phyloP scores from a whole-genome alignment of 2,113 vertebrate species.

The Gracilinanus agilis region DNA sequence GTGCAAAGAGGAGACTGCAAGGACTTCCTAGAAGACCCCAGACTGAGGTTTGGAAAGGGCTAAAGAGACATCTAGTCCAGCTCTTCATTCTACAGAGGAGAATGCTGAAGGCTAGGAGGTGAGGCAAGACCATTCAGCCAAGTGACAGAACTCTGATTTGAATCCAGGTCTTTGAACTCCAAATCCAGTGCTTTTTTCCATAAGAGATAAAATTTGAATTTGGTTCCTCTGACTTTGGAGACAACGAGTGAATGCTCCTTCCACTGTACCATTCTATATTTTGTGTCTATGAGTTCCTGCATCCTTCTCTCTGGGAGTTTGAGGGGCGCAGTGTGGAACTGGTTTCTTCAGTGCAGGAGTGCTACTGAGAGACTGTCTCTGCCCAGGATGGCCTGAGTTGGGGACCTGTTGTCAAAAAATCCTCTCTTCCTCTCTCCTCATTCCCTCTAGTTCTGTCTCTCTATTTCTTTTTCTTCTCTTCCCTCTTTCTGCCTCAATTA shows the following conservation, averaged over 20 bases:
- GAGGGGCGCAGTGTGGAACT: neutral
- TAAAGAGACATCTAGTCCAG: neutral
- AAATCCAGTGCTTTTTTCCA: neutral
- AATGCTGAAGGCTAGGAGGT: neutral
- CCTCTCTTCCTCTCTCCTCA: no score
- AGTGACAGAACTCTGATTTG: neutral
- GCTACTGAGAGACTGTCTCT: neutral
- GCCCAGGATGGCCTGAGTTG: neutral
- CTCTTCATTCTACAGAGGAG: neutral
- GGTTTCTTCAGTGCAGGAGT: neutral
- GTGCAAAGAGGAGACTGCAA: neutral
- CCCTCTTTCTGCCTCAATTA: neutral
- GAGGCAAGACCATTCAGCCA: neutral
- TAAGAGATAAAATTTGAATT: neutral
- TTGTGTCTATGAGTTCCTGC: no score
- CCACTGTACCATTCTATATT: neutral
- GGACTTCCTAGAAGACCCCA: neutral
- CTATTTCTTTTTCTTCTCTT: no score
- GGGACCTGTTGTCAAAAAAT: neutral
- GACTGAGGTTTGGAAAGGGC: neutral
- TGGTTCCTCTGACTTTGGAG: neutral
- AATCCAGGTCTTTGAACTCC: neutral
- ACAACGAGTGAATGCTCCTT: neutral
- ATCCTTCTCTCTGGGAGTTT: neutral
- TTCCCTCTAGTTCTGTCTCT: no score